Conservation (phyloP, 2,888 invertebrate genomes). For the Cataglyphis cursor region DNA sequence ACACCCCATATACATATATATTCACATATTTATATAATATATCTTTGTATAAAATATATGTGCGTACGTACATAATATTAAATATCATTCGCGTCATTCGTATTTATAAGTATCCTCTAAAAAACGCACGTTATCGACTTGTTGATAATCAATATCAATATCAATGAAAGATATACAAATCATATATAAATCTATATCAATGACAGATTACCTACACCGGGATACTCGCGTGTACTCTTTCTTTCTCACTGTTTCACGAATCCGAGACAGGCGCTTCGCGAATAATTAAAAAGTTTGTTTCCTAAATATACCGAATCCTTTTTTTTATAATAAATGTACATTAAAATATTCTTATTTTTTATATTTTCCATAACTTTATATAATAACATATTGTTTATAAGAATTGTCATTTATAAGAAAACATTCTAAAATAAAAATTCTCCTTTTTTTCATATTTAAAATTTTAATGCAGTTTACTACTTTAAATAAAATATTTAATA, state of each 20-base stretch:
- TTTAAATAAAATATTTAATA: not conserved
- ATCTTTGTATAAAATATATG: slow-evolving; percentile 73
- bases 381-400: not conserved
- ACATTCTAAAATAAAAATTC: not conserved
- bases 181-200: slow-evolving; percentile 56
- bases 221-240: slow-evolving; percentile 49
- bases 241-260: slow-evolving; percentile 60
- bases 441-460: not conserved
- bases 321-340: not conserved
- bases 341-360: not conserved
- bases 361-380: not conserved
- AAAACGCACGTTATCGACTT: slow-evolving; percentile 71
- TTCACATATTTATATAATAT: slow-evolving; percentile 64
- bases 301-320: not conserved
- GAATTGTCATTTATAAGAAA: not conserved
- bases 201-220: slow-evolving; percentile 64
- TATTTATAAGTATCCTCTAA: slow-evolving; percentile 81
- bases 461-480: slow-evolving; percentile 1
- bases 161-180: slow-evolving; percentile 66
- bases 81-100: slow-evolving; percentile 78
- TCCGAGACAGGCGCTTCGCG: slow-evolving; percentile 19
- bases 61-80: slow-evolving; percentile 78
- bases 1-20: not conserved
- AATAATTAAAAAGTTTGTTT: slow-evolving; percentile 12
- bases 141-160: slow-evolving; percentile 70